phyloP scores from a whole-genome alignment of 2,888 invertebrate species.

The Stictocephala bisonia region DNA sequence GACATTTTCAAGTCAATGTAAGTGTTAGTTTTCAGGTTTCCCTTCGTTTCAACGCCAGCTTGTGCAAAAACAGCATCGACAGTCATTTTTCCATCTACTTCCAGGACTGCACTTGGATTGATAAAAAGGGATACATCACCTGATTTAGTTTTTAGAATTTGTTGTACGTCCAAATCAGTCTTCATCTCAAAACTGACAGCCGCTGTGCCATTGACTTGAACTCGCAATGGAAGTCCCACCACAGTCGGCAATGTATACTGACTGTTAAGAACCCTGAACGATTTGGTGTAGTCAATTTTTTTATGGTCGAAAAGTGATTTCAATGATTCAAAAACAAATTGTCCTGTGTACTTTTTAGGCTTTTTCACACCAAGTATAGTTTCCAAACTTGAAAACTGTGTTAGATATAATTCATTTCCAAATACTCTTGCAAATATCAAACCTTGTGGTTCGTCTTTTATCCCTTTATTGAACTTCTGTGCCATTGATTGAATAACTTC shows the following conservation, averaged over 20 bases:
- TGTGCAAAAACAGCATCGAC: constrained; percentile 81
- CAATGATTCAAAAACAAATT: neutral
- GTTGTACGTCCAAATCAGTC: constrained; percentile 23
- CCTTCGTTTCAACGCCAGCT: constrained; percentile 83
- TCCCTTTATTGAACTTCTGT: constrained; percentile 64
- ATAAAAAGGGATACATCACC: constrained; percentile 46
- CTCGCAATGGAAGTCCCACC: constrained; percentile 83
- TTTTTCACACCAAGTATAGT: constrained; percentile 49
- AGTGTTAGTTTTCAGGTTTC: constrained; percentile 85
- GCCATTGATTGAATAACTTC: constrained; percentile 66
- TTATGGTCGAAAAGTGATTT: constrained; percentile 18
- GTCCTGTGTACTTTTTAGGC: neutral
- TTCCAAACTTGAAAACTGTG: constrained; percentile 58
- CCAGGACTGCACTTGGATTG: constrained; percentile 77
- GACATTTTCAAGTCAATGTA: constrained; percentile 79
- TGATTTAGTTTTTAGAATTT: constrained; percentile 15
- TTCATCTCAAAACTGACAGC: constrained; percentile 82
- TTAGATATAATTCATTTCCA: constrained; percentile 66
- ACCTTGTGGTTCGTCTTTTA: constrained; percentile 64
- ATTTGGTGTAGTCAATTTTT: constrained; percentile 77
- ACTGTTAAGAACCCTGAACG: constrained; percentile 86
- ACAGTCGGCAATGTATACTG: constrained; percentile 85
- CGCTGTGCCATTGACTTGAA: constrained; percentile 86
- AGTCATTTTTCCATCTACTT: constrained; percentile 84
- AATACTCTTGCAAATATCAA: constrained; percentile 67